These are phyloP conservation scores for Salminus brasiliensis DNA, from an alignment of 2,113 vertebrate genomes.

Conservation along the genomic window DNA sequence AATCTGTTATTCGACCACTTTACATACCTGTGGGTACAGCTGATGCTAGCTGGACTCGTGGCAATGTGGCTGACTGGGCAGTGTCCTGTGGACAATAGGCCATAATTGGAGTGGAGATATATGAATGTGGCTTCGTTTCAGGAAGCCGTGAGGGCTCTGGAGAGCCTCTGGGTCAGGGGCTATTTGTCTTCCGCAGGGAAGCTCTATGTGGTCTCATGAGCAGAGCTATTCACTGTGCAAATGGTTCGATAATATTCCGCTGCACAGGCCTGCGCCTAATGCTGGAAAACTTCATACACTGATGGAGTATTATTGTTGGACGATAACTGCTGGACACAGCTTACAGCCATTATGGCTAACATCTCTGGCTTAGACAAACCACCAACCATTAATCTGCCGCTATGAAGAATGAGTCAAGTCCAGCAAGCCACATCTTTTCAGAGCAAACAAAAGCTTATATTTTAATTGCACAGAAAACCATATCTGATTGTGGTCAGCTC, in stretches of 20 bases:
- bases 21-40: background rate
- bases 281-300: background rate
- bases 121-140: background rate
- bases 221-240: background rate
- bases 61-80: background rate
- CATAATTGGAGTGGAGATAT: background rate
- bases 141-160: background rate
- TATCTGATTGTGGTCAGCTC: background rate
- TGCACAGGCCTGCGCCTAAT: background rate
- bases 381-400: background rate
- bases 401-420: constrained; percentile 1
- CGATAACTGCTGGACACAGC: background rate
- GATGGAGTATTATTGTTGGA: background rate
- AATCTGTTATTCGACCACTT: constrained; percentile 7
- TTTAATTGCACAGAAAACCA: background rate
- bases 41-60: background rate
- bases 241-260: background rate
- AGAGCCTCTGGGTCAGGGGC: background rate
- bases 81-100: background rate
- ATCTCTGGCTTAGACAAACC: background rate
- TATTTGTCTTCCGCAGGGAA: background rate
- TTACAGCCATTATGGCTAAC: background rate
- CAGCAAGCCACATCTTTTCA: background rate
- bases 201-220: background rate
- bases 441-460: background rate